These are phyloP conservation scores for Halcyon smyrnensis DNA, from an alignment of 2,797 vertebrate species.

Conservation along the genomic window DNA sequence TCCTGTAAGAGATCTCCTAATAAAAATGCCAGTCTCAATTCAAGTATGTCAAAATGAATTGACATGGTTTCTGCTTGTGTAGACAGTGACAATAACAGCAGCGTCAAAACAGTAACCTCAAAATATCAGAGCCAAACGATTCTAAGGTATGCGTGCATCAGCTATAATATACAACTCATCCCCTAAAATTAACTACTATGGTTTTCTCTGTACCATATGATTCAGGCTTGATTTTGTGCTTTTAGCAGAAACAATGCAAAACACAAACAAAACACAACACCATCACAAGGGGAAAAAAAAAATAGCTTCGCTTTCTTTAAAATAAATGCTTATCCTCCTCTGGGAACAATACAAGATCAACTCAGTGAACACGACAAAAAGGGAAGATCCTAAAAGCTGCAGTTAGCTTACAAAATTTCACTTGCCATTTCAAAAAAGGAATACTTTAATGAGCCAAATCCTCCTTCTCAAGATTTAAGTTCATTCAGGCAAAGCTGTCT, in stretches of 20 bases:
- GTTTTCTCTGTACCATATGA: neutral
- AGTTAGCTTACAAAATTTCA: neutral
- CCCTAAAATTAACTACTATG: neutral
- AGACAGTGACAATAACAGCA: neutral
- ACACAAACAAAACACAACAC: neutral
- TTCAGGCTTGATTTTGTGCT: neutral
- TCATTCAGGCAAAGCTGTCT: neutral
- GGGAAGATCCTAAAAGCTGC: neutral
- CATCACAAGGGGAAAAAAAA: neutral
- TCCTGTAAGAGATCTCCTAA: neutral
- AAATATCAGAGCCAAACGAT: neutral
- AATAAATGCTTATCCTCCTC: neutral
- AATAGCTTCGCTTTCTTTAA: neutral
- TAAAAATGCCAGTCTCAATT: neutral
- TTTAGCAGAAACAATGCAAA: neutral
- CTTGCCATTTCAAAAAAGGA: neutral
- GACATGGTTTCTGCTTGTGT: neutral
- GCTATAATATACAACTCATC: fast-evolving
- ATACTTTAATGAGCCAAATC: neutral
- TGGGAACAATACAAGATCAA: neutral
- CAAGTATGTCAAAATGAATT: neutral
- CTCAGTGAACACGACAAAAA: neutral
- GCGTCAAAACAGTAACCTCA: neutral
- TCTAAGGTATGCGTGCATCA: neutral
- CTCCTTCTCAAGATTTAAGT: neutral